Evolutionary conservation across 2,888 invertebrate genomes (phyloP).

Genomic region (Nephrocerus scutellatus): DNA sequence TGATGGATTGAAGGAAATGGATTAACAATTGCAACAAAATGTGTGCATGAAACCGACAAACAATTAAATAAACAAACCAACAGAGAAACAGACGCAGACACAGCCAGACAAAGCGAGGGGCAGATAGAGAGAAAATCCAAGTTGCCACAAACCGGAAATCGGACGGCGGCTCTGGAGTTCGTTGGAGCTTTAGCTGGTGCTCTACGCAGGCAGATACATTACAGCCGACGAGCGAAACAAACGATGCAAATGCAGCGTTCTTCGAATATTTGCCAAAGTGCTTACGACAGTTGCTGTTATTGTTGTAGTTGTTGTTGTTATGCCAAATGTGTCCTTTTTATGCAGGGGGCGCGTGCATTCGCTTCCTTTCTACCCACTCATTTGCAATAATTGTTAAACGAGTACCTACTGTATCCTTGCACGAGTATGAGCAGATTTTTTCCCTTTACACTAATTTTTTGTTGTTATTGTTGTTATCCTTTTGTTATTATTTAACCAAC

Average conservation of each 20-base stretch:
- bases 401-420: not conserved
- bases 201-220: no score
- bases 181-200: no score
- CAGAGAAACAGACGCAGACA: slow-evolving; percentile 16
- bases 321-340: slow-evolving; percentile 21
- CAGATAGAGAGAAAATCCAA: no score
- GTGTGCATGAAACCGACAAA: no score
- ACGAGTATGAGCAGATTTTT: slow-evolving; percentile 16
- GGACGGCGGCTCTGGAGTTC: no score
- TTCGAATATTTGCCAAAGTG: slow-evolving; percentile 23
- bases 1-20: no score
- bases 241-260: no score
- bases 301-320: no score
- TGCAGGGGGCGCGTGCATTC: not conserved
- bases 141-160: no score
- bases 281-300: slow-evolving; percentile 20
- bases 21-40: slow-evolving; percentile 28
- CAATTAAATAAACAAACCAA: no score
- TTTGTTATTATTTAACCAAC: no score
- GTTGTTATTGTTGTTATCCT: slow-evolving; percentile 11
- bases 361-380: not conserved
- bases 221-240: no score
- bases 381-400: not conserved
- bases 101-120: not conserved
- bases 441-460: slow-evolving; percentile 17